Evolutionary conservation across 2,888 invertebrate genomes (phyloP), one percentile per base, ranked within the genome.

Genomic region (Rotaria socialis): DNA sequence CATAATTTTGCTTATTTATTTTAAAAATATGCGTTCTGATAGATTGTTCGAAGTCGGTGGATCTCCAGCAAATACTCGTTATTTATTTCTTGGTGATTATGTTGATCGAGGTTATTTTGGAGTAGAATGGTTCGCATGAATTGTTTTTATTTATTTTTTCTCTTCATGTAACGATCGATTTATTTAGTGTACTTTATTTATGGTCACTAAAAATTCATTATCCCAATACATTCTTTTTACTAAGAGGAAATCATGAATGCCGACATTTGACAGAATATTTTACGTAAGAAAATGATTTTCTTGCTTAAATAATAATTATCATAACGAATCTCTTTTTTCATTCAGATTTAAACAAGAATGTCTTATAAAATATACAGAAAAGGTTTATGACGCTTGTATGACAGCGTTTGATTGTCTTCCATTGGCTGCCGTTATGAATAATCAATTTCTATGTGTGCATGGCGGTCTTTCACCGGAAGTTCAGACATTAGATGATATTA

Each of bases 241-340:
- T 84, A 2, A 10, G 84, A 52, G 84, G 84, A 7, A 84, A 84
- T 55, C 84, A 84, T 84, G 84, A 84, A 55, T 84, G 84, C 19
- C 84, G 84, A 47, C 52, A 56, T 35, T 41, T 84, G 24, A 84
- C 84, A 4, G 56, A 56, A 35, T 56, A 84, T 55, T 84, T 84
- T 84, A 84, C 84, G 91, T 99, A 94, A 99, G 98, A 95, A 94
- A 96, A 96, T 94, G 89, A 87, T 3, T 1, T 24, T 22, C 5
- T 7, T 24, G 74, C 19, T 84, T 84, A 10, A 0, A 0, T 47
- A 47, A 16, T 85, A 41, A 35, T 19, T 86, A 6, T 24, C 35
- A 24, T 19, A 55, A 35, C 1, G 55, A 11, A 19, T 41, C 27
- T 55, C 2, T 55, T 24, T 67, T 22, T 55, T 55, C 0, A 16